phyloP scores from a whole-genome alignment of 2,113 vertebrate genomes.

The Aleadryas rufinucha region DNA sequence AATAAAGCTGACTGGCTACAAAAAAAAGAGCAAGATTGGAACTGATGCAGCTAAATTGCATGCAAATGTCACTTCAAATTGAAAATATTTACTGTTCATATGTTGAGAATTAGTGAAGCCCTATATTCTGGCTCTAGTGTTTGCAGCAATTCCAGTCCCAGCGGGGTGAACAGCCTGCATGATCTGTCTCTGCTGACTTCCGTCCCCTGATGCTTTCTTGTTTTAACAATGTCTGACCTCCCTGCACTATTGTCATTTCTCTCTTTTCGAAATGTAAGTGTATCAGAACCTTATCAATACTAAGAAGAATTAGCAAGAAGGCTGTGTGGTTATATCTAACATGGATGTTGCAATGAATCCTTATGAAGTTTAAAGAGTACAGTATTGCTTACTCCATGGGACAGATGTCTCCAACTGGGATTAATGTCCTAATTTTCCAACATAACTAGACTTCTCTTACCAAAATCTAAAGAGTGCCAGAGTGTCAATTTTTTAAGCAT shows the following conservation, averaged over 20 bases:
- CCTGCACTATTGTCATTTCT: not conserved
- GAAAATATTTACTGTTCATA: not conserved
- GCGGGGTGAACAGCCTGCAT: not conserved
- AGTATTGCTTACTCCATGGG: not conserved
- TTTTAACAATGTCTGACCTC: not conserved
- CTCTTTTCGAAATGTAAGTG: not conserved
- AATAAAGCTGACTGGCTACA: not conserved
- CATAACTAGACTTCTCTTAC: not conserved
- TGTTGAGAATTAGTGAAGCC: not conserved
- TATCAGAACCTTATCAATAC: not conserved
- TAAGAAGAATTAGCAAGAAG: not conserved
- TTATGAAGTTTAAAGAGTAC: not conserved
- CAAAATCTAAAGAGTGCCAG: not conserved
- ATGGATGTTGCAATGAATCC: not conserved
- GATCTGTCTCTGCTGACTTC: not conserved
- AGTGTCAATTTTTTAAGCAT: not conserved
- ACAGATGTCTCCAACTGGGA: not conserved
- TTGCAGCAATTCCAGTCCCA: not conserved
- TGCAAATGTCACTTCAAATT: not conserved
- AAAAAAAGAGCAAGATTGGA: not conserved
- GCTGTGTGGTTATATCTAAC: not conserved
- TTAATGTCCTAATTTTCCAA: not conserved
- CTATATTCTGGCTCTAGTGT: not conserved
- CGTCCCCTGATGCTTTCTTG: not conserved
- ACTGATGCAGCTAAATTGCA: not conserved